phyloP scores from a whole-genome alignment of 2,113 vertebrate genomes.

The Casuarius casuarius region DNA sequence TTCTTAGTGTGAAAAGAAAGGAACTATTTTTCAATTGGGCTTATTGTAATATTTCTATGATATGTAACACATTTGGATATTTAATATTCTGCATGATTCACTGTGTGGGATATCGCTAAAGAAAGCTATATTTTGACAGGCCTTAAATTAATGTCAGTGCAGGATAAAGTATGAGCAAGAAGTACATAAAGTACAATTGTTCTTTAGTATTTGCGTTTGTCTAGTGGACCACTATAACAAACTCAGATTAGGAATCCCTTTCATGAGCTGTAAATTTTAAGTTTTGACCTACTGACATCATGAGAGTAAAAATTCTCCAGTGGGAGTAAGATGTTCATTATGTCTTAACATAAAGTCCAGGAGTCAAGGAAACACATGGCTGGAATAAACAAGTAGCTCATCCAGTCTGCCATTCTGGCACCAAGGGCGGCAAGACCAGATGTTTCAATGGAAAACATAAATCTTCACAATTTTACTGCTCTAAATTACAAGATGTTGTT shows the following conservation, averaged over 20 bases:
- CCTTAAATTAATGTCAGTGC: not conserved
- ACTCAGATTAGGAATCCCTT: not conserved
- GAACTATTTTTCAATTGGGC: not conserved
- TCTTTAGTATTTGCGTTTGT: not conserved
- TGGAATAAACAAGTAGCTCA: constrained; percentile 30
- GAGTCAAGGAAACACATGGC: not conserved
- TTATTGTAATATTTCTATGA: not conserved
- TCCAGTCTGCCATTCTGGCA: constrained; percentile 15
- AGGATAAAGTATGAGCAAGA: not conserved
- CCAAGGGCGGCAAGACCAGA: constrained; percentile 6
- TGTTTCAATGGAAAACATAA: not conserved
- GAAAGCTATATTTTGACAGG: not conserved
- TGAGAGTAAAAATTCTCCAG: not conserved
- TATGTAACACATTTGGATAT: not conserved
- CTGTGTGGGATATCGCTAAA: not conserved
- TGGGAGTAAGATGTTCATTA: constrained; percentile 7
- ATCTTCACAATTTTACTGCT: not conserved
- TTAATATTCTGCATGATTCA: not conserved
- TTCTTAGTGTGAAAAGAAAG: not conserved
- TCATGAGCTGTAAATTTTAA: constrained; percentile 1
- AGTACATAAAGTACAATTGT: not conserved
- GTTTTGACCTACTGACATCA: constrained; percentile 21
- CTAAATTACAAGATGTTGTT: not conserved
- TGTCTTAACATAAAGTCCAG: not conserved
- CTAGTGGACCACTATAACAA: not conserved